phyloP scores from a whole-genome alignment of 2,113 vertebrate genomes.

The Rafetus swinhoei region DNA sequence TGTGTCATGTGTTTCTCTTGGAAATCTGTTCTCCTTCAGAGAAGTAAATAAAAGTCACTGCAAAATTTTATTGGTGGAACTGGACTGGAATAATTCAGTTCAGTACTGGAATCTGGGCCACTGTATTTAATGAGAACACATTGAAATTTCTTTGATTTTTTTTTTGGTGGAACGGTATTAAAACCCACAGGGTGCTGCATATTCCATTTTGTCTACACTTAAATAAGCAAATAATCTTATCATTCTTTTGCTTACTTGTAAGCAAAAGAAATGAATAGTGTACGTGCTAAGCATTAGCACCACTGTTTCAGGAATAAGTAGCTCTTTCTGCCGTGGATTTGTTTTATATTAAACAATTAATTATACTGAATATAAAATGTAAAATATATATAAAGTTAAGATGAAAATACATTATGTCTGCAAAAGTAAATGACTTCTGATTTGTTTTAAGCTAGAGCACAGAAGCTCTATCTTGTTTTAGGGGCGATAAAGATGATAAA shows the following conservation, averaged over 20 bases:
- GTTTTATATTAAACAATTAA: conserved; percentile 54
- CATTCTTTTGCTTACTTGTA: not conserved
- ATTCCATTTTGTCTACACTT: conserved; percentile 71
- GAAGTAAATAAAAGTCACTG: conserved; percentile 10
- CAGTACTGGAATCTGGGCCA: conserved; percentile 67
- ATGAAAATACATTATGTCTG: conserved; percentile 24
- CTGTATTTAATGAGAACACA: conserved; percentile 69
- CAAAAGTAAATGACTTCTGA: conserved; percentile 29
- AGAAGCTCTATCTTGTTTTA: conserved; percentile 33
- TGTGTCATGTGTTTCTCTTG: not conserved
- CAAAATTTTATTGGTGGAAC: conserved; percentile 24
- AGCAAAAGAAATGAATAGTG: conserved; percentile 45
- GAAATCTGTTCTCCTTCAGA: not conserved
- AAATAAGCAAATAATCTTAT: conserved; percentile 71
- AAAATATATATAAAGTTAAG: conserved; percentile 21
- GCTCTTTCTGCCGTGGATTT: conserved; percentile 22
- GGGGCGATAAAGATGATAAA: conserved; percentile 5
- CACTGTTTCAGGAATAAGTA: conserved; percentile 48
- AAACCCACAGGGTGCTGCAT: conserved; percentile 45
- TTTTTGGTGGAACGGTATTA: conserved; percentile 55
- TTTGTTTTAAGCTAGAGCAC: conserved; percentile 15
- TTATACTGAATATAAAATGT: conserved; percentile 33
- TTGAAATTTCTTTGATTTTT: conserved; percentile 81
- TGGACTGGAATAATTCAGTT: conserved; percentile 63
- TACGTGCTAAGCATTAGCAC: not conserved